Conservation (phyloP, 2,797 vertebrate genomes). For the Leptoclinus maculatus region DNA sequence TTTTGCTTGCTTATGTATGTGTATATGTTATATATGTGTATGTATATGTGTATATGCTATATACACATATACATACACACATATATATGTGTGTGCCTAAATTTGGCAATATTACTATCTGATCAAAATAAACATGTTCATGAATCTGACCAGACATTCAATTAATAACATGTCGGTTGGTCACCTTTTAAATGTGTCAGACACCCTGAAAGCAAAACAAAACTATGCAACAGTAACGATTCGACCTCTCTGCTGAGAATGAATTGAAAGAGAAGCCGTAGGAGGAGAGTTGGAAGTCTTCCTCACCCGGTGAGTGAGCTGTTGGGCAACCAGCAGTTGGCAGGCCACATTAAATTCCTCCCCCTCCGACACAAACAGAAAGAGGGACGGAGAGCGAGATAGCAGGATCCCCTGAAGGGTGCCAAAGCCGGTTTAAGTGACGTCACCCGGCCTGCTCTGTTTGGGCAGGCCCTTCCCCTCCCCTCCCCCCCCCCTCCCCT, state of each 20-base stretch:
- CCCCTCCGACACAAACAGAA: conserved; percentile 42
- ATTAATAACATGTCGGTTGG: too few relatives aligned
- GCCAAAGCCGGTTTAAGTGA: conserved; percentile 73
- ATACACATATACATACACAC: too few relatives aligned
- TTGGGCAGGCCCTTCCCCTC: conserved; percentile 36
- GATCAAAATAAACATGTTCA: too few relatives aligned
- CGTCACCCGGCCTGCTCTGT: conserved; percentile 63
- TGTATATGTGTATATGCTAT: too few relatives aligned
- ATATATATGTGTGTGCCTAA: too few relatives aligned
- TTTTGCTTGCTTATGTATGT: too few relatives aligned
- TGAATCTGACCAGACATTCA: too few relatives aligned
- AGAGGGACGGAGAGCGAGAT: conserved; percentile 24
- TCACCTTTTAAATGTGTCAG: too few relatives aligned
- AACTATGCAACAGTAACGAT: not conserved
- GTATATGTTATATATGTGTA: too few relatives aligned
- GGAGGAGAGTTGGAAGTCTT: not conserved
- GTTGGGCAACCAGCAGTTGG: conserved; percentile 64
- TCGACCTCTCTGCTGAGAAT: conserved; percentile 5
- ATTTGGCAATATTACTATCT: too few relatives aligned
- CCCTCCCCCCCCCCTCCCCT: not conserved
- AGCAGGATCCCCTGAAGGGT: conserved; percentile 73
- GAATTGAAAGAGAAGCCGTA: conserved; percentile 19
- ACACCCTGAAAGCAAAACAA: not conserved
- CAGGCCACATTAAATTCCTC: conserved; percentile 37
- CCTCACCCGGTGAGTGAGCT: conserved; percentile 38